Evolutionary conservation across 1,140 invertebrate species (phyloP), one percentile per base, ranked within the genome.

Genomic region (Bilobella aurantiaca): DNA sequence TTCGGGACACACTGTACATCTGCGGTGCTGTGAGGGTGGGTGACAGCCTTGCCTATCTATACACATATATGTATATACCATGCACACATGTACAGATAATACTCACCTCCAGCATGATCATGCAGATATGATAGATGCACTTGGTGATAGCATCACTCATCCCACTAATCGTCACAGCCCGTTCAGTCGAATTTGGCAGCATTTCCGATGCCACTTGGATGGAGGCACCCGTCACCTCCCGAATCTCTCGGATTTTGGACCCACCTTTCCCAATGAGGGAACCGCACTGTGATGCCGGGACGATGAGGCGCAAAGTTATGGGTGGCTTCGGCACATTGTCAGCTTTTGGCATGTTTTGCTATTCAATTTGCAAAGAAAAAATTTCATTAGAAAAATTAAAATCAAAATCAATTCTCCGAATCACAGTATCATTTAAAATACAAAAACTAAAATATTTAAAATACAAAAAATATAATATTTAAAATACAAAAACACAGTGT

Each of bases 51-150:
- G n/a, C n/a, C n/a, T n/a, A n/a, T n/a, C n/a, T n/a, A n/a, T n/a
- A n/a, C n/a, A n/a, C n/a, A n/a, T n/a, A n/a, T n/a, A n/a, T n/a
- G n/a, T n/a, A n/a, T n/a, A n/a, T n/a, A n/a, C n/a, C n/a, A n/a
- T n/a, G n/a, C n/a, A n/a, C n/a, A n/a, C n/a, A n/a, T n/a, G n/a
- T n/a, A n/a, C n/a, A n/a, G n/a, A n/a, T n/a, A n/a, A n/a, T n/a
- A n/a, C n/a, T 28, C n/a, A 97, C 96, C 90, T 99, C 96, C 77
- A 98, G 84, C 91, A 99, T 96, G 76, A 99, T 96, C 78, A 90
- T 91, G 83, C 96, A 99, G 77, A 99, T 97, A 81, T 98, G 92
- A 80, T 93, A 95, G 84, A 99, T 97, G 81, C 96, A 99, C 77
- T 97, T 93, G 69, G 94, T 96, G 74, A 99, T 94, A 60, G 96